Base-by-base conservation (phyloP, 2,113 vertebrate genomes). In the Odocoileus hemionus region DNA sequence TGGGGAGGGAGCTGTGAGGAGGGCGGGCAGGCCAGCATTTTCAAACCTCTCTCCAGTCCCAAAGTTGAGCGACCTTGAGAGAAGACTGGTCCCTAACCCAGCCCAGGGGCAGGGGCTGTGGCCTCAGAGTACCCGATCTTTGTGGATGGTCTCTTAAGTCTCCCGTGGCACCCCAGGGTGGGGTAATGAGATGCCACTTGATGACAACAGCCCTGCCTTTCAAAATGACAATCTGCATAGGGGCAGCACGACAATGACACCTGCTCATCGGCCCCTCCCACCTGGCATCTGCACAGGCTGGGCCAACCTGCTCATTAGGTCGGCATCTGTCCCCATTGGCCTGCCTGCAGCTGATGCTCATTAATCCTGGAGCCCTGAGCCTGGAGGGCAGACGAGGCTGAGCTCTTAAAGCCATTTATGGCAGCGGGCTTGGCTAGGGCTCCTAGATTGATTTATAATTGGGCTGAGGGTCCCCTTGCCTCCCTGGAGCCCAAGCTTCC, bases 261-360 rank as follows among this genome's bases (percentile, higher is more conserved):
- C 97, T 98, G 98, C 97, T 98, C 96, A 25, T 98, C 94, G 89
- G 95, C 82, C 55, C 89, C 64, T 36, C 97, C 97, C 25, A 8
- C 82, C 86, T 92, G 74, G 64, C 50, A 50, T 11, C 5, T n/a
- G 89, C 11, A 7, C 36, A 47, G 89, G 80, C 97, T 94, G 17
- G 95, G 93, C 98, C 55, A 61, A 47, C 86, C 83, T 91, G 61
- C 98, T 98, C 98, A 98, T 99, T 98, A 98, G 95, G 79, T 96
- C 30, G 30, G 95, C 98, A 98, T 98, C 98, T 99, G 98, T 98
- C 97, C 98, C 97, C 95, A 96, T 58, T 93, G 98, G 96, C 94
- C 98, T 93, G 97, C 96, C 86, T 39, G 97, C 98, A 98, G 98
- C 98, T 99, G 98, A 96, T 98, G 97, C 96, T 98, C 97, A 96